phyloP scores from a whole-genome alignment of 1,140 invertebrate genomes.

The Trinorchestia longiramus region DNA sequence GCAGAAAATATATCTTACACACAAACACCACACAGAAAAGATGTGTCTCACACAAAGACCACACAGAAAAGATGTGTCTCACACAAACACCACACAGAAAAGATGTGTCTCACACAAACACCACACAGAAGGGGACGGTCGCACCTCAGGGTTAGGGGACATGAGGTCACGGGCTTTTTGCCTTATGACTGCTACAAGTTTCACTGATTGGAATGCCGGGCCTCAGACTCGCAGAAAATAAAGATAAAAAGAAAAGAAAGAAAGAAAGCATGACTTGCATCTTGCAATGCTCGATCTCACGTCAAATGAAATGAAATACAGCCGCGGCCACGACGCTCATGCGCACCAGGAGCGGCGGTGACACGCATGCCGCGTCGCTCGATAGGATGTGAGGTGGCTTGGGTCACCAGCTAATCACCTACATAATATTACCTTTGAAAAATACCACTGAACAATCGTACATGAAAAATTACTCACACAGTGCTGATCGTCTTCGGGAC shows the following conservation, averaged over 20 bases:
- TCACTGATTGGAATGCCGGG: constrained; percentile 26
- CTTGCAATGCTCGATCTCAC: constrained; percentile 1
- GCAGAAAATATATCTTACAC: too few relatives aligned
- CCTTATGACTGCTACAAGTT: constrained; percentile 6
- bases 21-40: too few relatives aligned
- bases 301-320: background rate
- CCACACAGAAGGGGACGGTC: too few relatives aligned
- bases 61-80: too few relatives aligned
- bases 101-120: too few relatives aligned
- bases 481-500: too few relatives aligned
- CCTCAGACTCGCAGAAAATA: background rate
- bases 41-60: too few relatives aligned
- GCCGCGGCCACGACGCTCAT: background rate
- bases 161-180: constrained; percentile 60
- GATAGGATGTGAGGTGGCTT: background rate
- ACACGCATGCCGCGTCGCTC: too few relatives aligned
- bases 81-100: too few relatives aligned
- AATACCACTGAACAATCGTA: too few relatives aligned
- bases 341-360: background rate
- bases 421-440: background rate
- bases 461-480: too few relatives aligned
- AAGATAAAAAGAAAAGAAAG: background rate
- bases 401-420: background rate
- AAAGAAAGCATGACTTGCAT: constrained; percentile 1
- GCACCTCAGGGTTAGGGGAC: background rate